phyloP scores from a whole-genome alignment of 2,888 invertebrate genomes.

The Leuctra nigra region DNA sequence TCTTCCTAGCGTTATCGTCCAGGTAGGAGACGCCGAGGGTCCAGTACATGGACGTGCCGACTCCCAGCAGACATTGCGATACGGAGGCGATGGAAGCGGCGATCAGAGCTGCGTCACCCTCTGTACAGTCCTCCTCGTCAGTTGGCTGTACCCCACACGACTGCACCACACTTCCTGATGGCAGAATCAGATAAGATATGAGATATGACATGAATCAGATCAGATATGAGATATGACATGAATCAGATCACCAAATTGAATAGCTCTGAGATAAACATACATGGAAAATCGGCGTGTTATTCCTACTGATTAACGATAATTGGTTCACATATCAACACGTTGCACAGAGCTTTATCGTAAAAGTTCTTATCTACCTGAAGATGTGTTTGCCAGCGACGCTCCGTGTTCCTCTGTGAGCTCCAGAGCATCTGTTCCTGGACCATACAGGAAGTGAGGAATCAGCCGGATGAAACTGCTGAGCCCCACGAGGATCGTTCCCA shows the following conservation, averaged over 20 bases:
- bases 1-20: constrained; percentile 38
- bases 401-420: constrained; percentile 30
- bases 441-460: constrained; percentile 33
- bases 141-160: no score
- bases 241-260: no score
- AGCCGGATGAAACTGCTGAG: not conserved
- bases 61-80: constrained; percentile 40
- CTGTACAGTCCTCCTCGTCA: constrained; percentile 34
- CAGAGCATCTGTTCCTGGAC: constrained; percentile 32
- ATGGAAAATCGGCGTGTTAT: no score
- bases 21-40: constrained; percentile 41
- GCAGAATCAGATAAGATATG: not conserved
- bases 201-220: no score
- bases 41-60: constrained; percentile 39
- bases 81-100: constrained; percentile 37
- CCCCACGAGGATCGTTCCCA: constrained; percentile 54
- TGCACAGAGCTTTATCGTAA: no score
- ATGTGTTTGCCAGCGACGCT: not conserved
- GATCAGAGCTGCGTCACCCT: constrained; percentile 35
- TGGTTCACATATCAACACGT: no score
- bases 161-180: not conserved
- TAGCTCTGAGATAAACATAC: no score
- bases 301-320: no score
- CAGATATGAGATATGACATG: no score
- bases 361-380: no score